Conservation (phyloP, 2,888 invertebrate species). For the Phragmatobia fuliginosa region DNA sequence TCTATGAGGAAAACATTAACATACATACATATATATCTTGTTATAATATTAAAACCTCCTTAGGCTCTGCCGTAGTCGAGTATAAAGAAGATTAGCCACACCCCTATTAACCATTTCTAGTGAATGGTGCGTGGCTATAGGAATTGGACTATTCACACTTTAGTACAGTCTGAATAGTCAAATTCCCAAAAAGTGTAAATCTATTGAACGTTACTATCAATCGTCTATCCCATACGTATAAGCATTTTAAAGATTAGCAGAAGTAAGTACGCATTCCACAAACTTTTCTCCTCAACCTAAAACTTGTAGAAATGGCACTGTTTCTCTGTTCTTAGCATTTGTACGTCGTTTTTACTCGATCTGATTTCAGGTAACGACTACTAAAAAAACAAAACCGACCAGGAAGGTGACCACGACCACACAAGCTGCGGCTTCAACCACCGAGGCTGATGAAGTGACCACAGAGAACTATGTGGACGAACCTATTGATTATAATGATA, state of each 20-base stretch:
- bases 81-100: no score
- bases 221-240: no score
- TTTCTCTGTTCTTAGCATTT: neutral
- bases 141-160: no score
- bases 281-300: neutral
- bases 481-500: slow-evolving; percentile 72
- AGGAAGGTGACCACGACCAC: slow-evolving; percentile 76
- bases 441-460: slow-evolving; percentile 74
- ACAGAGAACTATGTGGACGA: slow-evolving; percentile 75
- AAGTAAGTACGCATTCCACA: neutral
- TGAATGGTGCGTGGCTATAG: no score
- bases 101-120: no score
- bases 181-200: no score
- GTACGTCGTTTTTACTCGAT: slow-evolving; percentile 58
- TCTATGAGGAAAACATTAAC: no score
- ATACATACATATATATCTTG: no score
- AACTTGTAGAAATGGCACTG: neutral
- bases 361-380: slow-evolving; percentile 74
- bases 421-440: slow-evolving; percentile 66
- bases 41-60: no score
- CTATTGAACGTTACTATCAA: no score
- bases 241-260: neutral
- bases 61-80: no score
- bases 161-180: no score
- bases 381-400: slow-evolving; percentile 72